A percentile compares a stretch with the other conserved stretches of the same genome.
Evolutionary conservation across 1,140 invertebrate genomes (phyloP).

Genomic region (Neoseiulus cucumeris): DNA sequence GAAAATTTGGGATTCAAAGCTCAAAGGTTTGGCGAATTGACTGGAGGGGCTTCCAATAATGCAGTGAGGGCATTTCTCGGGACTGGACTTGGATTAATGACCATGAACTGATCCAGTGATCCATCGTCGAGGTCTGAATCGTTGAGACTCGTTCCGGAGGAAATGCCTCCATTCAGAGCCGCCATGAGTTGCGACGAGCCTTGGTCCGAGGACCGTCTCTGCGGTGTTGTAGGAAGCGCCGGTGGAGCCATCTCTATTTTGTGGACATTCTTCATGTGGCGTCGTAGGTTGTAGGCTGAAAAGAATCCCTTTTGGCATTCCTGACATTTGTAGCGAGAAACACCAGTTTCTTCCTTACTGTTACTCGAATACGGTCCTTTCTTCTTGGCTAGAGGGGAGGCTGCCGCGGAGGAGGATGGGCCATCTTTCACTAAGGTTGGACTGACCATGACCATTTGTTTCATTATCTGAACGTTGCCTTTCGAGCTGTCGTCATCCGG

Average conservation of each 20-base stretch:
- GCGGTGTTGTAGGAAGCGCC: not conserved
- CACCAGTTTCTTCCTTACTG: not conserved
- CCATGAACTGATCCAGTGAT: not conserved
- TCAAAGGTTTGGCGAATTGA: not conserved
- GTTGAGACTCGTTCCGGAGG: not conserved
- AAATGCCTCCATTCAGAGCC: not conserved
- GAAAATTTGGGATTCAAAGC: no score
- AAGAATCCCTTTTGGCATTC: conserved; percentile 1
- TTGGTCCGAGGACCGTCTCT: not conserved
- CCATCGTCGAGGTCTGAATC: not conserved
- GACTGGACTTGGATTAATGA: not conserved
- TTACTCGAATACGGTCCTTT: not conserved
- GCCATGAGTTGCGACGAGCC: not conserved
- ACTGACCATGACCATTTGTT: conserved; percentile 1
- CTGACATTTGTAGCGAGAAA: conserved; percentile 5
- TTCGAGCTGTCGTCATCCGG: not conserved
- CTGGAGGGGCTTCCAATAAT: not conserved
- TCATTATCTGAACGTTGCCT: not conserved
- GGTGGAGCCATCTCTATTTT: conserved; percentile 8
- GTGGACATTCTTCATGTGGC: conserved; percentile 9
- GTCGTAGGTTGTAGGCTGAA: conserved; percentile 4
- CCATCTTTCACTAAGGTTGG: not conserved
- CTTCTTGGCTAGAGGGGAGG: conserved; percentile 11
- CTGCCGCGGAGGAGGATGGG: not conserved
- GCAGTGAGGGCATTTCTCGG: not conserved